phyloP scores from a whole-genome alignment of 2,888 invertebrate genomes.

The Protodeltote pygarga region DNA sequence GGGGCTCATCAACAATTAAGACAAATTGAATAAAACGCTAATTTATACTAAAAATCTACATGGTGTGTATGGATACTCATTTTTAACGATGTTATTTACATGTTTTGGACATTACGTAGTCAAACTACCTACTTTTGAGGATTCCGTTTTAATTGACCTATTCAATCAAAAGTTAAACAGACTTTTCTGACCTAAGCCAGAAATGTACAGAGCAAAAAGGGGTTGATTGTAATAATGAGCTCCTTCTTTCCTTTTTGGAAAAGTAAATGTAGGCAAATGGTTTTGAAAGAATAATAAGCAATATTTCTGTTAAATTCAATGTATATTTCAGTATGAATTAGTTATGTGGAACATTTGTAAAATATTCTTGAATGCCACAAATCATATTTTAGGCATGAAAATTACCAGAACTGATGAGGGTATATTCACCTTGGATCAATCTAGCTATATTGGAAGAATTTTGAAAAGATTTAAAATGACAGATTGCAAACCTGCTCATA shows the following conservation, averaged over 20 bases:
- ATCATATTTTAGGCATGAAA: no score
- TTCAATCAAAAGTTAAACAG: constrained; percentile 7
- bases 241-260: constrained; percentile 10
- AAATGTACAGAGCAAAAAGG: constrained; percentile 9
- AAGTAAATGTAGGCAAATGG: constrained; percentile 10
- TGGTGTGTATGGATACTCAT: constrained; percentile 6
- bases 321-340: constrained; percentile 9
- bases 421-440: no score
- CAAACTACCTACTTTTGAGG: constrained; percentile 4
- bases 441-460: no score
- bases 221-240: constrained; percentile 11
- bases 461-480: no score
- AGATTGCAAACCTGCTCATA: no score
- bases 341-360: constrained; percentile 18
- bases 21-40: constrained; percentile 4
- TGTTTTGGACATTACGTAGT: constrained; percentile 6
- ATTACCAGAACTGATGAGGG: no score
- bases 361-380: constrained; percentile 16
- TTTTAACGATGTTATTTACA: constrained; percentile 2
- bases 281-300: constrained; percentile 11
- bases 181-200: constrained; percentile 8
- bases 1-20: neutral
- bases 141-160: constrained; percentile 7
- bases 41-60: constrained; percentile 2
- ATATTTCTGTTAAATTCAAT: constrained; percentile 9